phyloP scores from a whole-genome alignment of 2,113 vertebrate species.

The Chaetorhynchus papuensis region DNA sequence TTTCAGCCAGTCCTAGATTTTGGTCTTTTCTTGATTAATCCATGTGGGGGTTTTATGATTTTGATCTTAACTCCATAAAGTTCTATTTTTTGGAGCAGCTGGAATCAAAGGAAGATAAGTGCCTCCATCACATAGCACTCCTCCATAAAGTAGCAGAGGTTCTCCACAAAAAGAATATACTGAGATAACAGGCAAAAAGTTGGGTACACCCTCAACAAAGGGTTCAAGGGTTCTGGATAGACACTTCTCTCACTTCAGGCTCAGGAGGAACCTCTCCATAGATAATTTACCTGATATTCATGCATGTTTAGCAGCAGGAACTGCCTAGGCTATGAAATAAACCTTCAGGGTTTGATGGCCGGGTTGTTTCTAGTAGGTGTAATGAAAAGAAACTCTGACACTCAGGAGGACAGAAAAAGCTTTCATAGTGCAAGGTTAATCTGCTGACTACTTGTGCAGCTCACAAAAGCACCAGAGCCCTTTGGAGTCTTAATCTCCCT shows the following conservation, averaged over 20 bases:
- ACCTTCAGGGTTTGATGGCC: background rate
- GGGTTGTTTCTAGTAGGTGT: background rate
- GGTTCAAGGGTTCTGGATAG: background rate
- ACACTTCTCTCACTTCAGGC: background rate
- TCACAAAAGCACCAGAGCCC: background rate
- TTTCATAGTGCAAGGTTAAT: background rate
- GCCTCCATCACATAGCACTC: background rate
- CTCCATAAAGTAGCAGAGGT: background rate
- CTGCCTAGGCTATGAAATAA: background rate
- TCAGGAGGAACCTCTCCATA: background rate
- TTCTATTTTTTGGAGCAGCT: background rate
- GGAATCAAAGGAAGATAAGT: background rate
- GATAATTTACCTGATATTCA: background rate
- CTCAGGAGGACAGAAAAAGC: constrained; percentile 15
- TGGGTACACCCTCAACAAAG: background rate
- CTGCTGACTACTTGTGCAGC: background rate
- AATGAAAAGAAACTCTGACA: background rate
- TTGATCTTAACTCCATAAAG: background rate
- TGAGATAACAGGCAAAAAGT: background rate
- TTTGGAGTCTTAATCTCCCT: background rate
- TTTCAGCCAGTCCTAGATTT: background rate
- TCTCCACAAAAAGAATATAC: background rate
- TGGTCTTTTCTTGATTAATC: background rate
- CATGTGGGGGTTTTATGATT: rapidly evolving
- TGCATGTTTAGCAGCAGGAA: background rate